A percentile compares a stretch with the other conserved stretches of the same genome.
These are phyloP conservation scores for Anorthoa munda DNA, from an alignment of 2,888 invertebrate genomes.

Conservation along the genomic window DNA sequence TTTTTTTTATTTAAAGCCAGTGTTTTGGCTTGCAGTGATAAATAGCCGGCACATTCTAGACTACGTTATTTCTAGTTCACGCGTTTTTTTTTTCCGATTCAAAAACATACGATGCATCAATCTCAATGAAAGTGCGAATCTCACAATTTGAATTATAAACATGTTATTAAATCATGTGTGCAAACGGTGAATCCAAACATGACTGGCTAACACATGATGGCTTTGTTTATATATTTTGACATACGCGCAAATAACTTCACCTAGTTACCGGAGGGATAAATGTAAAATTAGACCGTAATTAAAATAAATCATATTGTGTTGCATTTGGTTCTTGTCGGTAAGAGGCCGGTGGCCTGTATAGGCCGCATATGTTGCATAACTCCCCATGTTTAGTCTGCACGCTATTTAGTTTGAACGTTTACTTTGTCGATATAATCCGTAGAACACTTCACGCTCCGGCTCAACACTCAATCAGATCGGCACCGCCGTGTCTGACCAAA, in stretches of 20 bases:
- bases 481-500: constrained; percentile 75
- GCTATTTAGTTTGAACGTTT: constrained; percentile 71
- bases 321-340: constrained; percentile 62
- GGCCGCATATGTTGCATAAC: constrained; percentile 62
- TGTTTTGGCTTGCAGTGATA: constrained; percentile 50
- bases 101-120: constrained; percentile 37
- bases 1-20: constrained; percentile 26
- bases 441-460: constrained; percentile 68
- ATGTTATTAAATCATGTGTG: constrained; percentile 46
- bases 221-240: constrained; percentile 65
- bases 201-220: constrained; percentile 47
- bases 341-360: constrained; percentile 55
- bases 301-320: constrained; percentile 67
- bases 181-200: constrained; percentile 49
- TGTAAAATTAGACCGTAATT: constrained; percentile 60
- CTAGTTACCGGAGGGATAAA: constrained; percentile 54
- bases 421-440: constrained; percentile 72
- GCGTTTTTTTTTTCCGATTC: constrained; percentile 31
- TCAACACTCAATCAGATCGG: constrained; percentile 66
- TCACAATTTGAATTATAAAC: constrained; percentile 52
- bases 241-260: constrained; percentile 56
- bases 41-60: constrained; percentile 44
- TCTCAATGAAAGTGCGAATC: constrained; percentile 42
- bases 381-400: constrained; percentile 73
- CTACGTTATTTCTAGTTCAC: constrained; percentile 36